Evolutionary conservation across 2,888 invertebrate species (phyloP).

Genomic region (Xestia rhomboidea): DNA sequence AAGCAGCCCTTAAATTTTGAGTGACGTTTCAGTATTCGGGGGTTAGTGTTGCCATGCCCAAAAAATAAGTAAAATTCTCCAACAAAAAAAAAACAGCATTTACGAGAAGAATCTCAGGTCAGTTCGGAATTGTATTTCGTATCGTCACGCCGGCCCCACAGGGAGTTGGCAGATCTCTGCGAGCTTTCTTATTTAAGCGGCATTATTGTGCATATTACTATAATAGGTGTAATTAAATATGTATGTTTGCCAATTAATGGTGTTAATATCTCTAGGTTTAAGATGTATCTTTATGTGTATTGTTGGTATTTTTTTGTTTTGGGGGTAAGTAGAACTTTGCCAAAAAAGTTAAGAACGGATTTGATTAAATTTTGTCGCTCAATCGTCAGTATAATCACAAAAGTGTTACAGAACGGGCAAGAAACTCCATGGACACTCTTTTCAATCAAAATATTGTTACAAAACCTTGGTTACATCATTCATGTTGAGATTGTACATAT

Average conservation of each 20-base stretch:
- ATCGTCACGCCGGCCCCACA: slow-evolving; percentile 35
- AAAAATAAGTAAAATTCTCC: slow-evolving; percentile 38
- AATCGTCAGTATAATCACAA: not conserved
- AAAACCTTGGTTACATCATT: no score
- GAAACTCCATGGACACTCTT: no score
- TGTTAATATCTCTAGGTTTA: slow-evolving; percentile 41
- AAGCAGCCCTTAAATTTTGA: no score
- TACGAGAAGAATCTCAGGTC: slow-evolving; percentile 55
- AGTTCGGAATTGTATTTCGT: slow-evolving; percentile 43
- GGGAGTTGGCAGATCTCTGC: slow-evolving; percentile 52
- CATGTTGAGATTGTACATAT: no score
- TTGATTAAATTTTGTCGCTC: not conserved
- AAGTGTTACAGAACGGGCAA: no score
- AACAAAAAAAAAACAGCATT: slow-evolving; percentile 24
- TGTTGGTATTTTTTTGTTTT: slow-evolving; percentile 4
- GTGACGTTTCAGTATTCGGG: no score
- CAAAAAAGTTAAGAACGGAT: not conserved
- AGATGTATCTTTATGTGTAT: slow-evolving; percentile 19
- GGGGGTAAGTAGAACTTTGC: slow-evolving; percentile 8
- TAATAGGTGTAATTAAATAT: slow-evolving; percentile 46
- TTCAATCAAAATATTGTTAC: no score
- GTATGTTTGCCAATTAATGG: slow-evolving; percentile 51
- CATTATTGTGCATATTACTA: slow-evolving; percentile 46
- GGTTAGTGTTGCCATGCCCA: not conserved
- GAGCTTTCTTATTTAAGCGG: slow-evolving; percentile 44